A percentile compares a stretch with the other conserved stretches of the same genome.
These are phyloP conservation scores for Myiothlypis coronata DNA, from an alignment of 2,797 vertebrate species.

Conservation along the genomic window DNA sequence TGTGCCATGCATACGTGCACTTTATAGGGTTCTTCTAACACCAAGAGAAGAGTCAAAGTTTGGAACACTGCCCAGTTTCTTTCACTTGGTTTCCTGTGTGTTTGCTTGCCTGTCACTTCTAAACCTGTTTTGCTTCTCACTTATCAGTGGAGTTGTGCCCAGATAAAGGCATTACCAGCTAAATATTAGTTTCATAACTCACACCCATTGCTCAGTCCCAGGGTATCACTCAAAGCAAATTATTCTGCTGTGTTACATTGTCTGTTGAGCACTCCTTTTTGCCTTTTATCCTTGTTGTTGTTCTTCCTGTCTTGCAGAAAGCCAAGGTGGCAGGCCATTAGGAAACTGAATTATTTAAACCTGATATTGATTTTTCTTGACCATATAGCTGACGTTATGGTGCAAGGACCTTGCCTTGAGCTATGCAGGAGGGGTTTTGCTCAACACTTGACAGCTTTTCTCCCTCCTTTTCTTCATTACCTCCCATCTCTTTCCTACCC, in stretches of 20 bases:
- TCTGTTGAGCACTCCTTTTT: not conserved
- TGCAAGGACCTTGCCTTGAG: not conserved
- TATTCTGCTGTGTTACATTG: not conserved
- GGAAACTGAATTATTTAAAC: slow-evolving; percentile 23
- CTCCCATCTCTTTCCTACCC: not conserved
- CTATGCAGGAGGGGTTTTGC: not conserved
- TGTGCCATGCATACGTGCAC: not conserved
- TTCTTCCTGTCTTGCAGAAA: not conserved
- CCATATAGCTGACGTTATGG: not conserved
- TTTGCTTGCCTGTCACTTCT: not conserved
- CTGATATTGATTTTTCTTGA: not conserved
- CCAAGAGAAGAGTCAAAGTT: not conserved
- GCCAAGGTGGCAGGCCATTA: not conserved
- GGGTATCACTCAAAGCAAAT: not conserved
- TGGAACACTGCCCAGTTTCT: not conserved
- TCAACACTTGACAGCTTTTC: not conserved
- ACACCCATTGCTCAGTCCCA: not conserved
- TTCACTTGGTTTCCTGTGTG: not conserved
- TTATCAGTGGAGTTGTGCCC: not conserved
- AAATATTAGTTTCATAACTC: not conserved
- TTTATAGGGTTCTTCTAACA: not conserved
- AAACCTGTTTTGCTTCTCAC: not conserved
- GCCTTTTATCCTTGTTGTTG: not conserved
- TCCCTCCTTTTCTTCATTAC: not conserved
- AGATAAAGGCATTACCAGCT: not conserved